Evolutionary conservation across 2,797 vertebrate genomes (phyloP).

Genomic region (Sebastes trivittatus): DNA sequence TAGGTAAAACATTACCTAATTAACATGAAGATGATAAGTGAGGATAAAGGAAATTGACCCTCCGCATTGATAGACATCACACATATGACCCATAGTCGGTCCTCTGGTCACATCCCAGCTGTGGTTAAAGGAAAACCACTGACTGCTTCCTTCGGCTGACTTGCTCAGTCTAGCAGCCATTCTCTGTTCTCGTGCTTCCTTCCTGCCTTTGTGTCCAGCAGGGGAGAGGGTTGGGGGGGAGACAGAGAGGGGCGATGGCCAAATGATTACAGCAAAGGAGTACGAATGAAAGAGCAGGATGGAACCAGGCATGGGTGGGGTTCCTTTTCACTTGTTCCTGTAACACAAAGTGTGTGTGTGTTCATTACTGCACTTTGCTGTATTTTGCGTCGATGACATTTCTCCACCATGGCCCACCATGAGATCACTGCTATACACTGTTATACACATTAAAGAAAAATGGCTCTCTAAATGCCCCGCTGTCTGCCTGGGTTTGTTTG

Average conservation of each 20-base stretch:
- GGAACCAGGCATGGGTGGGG: slow-evolving; percentile 62
- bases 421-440: slow-evolving; percentile 21
- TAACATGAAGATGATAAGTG: neutral
- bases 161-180: slow-evolving; percentile 39
- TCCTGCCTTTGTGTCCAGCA: slow-evolving; percentile 81
- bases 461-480: neutral
- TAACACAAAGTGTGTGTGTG: slow-evolving; percentile 13
- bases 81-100: neutral
- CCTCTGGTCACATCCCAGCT: slow-evolving; percentile 23
- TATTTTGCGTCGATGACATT: slow-evolving; percentile 13
- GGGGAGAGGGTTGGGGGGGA: neutral
- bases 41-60: neutral
- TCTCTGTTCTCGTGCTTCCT: slow-evolving; percentile 71
- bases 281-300: slow-evolving; percentile 68
- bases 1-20: neutral
- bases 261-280: slow-evolving; percentile 63
- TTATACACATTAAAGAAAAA: neutral
- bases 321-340: slow-evolving; percentile 62
- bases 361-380: slow-evolving; percentile 1
- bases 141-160: slow-evolving; percentile 62
- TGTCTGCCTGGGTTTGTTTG: slow-evolving; percentile 4
- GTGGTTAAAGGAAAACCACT: slow-evolving; percentile 57
- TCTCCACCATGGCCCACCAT: neutral
- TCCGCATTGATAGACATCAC: neutral
- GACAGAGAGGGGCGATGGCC: slow-evolving; percentile 39